phyloP scores from a whole-genome alignment of 2,113 vertebrate species.

The Ibidorhyncha struthersii region DNA sequence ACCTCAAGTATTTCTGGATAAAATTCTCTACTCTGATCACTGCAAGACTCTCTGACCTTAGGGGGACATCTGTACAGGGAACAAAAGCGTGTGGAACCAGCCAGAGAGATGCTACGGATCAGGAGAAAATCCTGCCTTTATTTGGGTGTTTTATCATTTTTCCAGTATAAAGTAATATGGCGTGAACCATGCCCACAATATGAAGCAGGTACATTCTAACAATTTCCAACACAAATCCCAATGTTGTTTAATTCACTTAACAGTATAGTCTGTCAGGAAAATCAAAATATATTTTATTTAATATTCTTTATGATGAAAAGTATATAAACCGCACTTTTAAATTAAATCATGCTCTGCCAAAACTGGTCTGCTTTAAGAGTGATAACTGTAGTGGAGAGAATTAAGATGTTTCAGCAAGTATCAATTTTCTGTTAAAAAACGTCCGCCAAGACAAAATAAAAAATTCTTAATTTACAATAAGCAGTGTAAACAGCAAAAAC shows the following conservation, averaged over 20 bases:
- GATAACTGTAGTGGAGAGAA: slow-evolving; percentile 45
- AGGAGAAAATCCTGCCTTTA: slow-evolving; percentile 56
- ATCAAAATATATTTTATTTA: slow-evolving; percentile 52
- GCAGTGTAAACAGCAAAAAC: slow-evolving; percentile 74
- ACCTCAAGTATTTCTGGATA: slow-evolving; percentile 33
- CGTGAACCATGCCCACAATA: not conserved
- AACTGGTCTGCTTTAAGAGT: slow-evolving; percentile 65
- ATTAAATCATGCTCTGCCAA: slow-evolving; percentile 48
- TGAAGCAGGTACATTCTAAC: slow-evolving; percentile 40
- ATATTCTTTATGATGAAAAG: slow-evolving; percentile 14
- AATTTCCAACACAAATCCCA: slow-evolving; percentile 45
- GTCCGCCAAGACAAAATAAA: slow-evolving; percentile 71
- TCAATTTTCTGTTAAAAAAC: slow-evolving; percentile 72
- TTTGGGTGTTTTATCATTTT: slow-evolving; percentile 28
- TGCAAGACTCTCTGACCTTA: slow-evolving; percentile 20
- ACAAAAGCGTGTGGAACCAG: not conserved
- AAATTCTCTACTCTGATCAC: slow-evolving; percentile 52
- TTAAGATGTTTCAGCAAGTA: slow-evolving; percentile 68
- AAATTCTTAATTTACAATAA: slow-evolving; percentile 77
- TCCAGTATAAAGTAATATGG: slow-evolving; percentile 38
- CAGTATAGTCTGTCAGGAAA: slow-evolving; percentile 14
- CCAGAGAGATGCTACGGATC: slow-evolving; percentile 33
- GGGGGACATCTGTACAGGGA: not conserved
- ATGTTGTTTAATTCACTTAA: slow-evolving; percentile 28
- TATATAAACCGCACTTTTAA: slow-evolving; percentile 63